Conservation (phyloP, 2,888 invertebrate genomes). For the Plagodis dolabraria region DNA sequence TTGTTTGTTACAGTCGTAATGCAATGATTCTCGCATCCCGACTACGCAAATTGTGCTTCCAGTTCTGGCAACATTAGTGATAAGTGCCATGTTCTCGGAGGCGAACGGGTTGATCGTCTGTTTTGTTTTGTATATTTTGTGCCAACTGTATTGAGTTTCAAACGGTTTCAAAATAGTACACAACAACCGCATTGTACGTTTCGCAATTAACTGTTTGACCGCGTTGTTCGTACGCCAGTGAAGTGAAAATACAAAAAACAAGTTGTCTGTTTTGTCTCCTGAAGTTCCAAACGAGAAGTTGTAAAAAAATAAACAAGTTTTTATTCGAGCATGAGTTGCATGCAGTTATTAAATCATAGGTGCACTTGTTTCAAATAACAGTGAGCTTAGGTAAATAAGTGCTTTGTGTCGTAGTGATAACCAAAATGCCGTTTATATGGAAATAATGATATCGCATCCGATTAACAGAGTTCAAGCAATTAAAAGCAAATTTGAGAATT, state of each 20-base stretch:
- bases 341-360: background rate
- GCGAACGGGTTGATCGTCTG: constrained; percentile 47
- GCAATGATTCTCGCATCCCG: background rate
- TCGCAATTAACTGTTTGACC: constrained; percentile 40
- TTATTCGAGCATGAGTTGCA: constrained; percentile 22
- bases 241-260: constrained; percentile 17
- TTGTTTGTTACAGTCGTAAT: too few species aligned
- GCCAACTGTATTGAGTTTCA: constrained; percentile 51
- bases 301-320: constrained; percentile 31
- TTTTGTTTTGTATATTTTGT: constrained; percentile 63
- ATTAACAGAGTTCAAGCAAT: constrained; percentile 86
- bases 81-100: constrained; percentile 53
- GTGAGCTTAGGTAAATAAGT: constrained; percentile 1
- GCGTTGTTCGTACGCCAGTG: constrained; percentile 9
- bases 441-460: constrained; percentile 78
- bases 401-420: constrained; percentile 17
- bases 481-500: constrained; percentile 86
- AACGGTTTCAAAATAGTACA: constrained; percentile 54
- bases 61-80: constrained; percentile 47
- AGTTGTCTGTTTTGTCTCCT: background rate
- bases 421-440: constrained; percentile 64
- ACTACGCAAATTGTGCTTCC: constrained; percentile 3
- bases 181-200: constrained; percentile 46
- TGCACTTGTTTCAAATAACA: constrained; percentile 7
- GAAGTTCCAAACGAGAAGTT: constrained; percentile 6